These are phyloP conservation scores for Phyllotis vaccarum DNA, from an alignment of 2,797 vertebrate genomes.

Conservation along the genomic window DNA sequence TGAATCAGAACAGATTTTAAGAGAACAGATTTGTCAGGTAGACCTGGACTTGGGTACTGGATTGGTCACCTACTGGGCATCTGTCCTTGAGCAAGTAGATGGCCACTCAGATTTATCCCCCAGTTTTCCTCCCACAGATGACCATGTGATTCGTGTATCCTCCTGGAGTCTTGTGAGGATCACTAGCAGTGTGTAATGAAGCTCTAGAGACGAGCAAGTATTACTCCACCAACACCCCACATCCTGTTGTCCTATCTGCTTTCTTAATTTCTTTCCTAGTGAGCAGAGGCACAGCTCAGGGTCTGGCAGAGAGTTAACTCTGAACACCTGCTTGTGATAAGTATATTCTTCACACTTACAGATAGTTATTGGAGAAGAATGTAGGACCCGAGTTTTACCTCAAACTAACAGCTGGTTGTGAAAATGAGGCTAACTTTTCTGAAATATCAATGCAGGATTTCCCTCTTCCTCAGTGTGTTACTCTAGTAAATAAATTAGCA, in stretches of 20 bases:
- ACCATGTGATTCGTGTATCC: too few relatives aligned
- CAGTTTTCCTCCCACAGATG: neutral
- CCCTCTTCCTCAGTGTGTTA: neutral
- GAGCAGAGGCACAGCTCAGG: neutral
- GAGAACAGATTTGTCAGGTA: neutral
- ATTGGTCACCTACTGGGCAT: neutral
- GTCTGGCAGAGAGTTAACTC: neutral
- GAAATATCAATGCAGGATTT: neutral
- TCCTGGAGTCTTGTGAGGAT: neutral
- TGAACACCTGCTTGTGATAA: neutral
- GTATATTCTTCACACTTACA: neutral
- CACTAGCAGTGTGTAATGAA: neutral
- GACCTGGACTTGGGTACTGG: neutral
- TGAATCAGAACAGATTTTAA: neutral
- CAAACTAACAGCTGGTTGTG: neutral
- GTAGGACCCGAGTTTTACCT: neutral
- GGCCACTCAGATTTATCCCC: neutral
- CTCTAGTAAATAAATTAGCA: conserved; percentile 24
- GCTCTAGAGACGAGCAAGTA: fast-evolving
- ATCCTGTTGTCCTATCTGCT: neutral
- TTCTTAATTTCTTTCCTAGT: too few relatives aligned
- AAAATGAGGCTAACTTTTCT: conserved; percentile 35
- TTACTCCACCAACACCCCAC: neutral
- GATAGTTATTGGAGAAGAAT: neutral
- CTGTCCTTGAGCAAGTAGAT: neutral